phyloP scores from a whole-genome alignment of 2,888 invertebrate species.

The Paralinhomoeus sp. region DNA sequence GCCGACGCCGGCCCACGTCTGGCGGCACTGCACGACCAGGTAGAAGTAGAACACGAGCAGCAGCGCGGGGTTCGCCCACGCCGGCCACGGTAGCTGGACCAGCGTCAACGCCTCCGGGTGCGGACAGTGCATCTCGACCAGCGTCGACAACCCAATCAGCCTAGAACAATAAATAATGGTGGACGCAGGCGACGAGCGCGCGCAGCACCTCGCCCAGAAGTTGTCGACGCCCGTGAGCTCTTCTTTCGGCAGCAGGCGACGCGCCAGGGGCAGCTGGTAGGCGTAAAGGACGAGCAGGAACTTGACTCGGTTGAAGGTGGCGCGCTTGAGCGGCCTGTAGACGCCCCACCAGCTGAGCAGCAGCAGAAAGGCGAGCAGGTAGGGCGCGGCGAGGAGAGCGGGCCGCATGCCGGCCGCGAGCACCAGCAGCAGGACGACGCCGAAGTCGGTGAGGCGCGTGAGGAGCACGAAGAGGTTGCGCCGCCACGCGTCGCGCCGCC shows the following conservation, averaged over 20 bases:
- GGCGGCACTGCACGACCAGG: constrained; percentile 14
- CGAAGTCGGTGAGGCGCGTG: no score
- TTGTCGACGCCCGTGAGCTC: constrained; percentile 8
- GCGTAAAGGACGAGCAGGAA: constrained; percentile 15
- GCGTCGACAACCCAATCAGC: constrained; percentile 45
- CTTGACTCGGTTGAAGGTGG: no score
- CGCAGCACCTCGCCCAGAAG: no score
- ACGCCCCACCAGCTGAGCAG: no score
- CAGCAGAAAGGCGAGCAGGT: no score
- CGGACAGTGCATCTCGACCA: constrained; percentile 35
- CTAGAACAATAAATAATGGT: constrained; percentile 33
- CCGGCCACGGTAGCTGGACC: constrained; percentile 43
- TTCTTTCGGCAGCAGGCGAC: constrained; percentile 8
- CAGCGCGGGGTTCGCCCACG: constrained; percentile 54
- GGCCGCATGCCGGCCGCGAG: no score
- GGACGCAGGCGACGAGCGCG: no score
- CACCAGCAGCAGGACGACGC: no score
- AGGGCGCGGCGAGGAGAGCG: no score
- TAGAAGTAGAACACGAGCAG: constrained; percentile 34
- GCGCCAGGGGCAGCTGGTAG: constrained; percentile 17
- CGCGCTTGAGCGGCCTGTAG: no score
- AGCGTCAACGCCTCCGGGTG: constrained; percentile 43
- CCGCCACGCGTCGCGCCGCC: no score
- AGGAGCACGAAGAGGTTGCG: no score
- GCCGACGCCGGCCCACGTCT: constrained; percentile 15